Percentiles rank a stretch among this genome's conserved stretches.
Conservation (phyloP, 2,888 invertebrate species). For the Ectobius pallidus region DNA sequence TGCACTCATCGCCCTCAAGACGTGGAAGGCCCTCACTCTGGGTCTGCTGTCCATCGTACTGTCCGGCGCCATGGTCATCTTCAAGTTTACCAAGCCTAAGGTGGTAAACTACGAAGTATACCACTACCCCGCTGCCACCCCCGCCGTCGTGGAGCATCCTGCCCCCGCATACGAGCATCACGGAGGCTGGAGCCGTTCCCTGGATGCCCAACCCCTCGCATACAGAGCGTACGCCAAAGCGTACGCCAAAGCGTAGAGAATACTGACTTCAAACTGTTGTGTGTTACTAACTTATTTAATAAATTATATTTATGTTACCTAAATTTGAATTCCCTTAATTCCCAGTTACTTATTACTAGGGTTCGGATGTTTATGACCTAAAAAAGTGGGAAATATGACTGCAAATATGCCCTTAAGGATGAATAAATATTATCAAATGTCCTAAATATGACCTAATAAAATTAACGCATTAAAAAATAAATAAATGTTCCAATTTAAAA, state of each 20-base stretch:
- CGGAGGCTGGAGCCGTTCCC: conserved; percentile 68
- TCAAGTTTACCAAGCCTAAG: conserved; percentile 87
- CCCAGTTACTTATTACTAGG: too few relatives aligned
- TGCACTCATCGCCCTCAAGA: conserved; percentile 83
- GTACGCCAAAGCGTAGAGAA: background rate
- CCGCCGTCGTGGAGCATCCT: conserved; percentile 42
- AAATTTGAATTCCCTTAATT: too few relatives aligned
- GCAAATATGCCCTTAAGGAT: background rate
- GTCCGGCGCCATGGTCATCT: conserved; percentile 84
- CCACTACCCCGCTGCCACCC: conserved; percentile 66
- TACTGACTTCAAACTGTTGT: too few relatives aligned
- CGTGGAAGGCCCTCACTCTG: conserved; percentile 88
- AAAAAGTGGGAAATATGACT: too few relatives aligned
- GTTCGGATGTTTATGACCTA: too few relatives aligned
- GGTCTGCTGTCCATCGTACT: conserved; percentile 83
- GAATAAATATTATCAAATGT: too few relatives aligned
- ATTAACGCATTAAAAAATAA: too few relatives aligned
- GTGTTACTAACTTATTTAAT: conserved; percentile 1
- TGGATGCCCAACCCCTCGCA: conserved; percentile 65
- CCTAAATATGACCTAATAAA: too few relatives aligned
- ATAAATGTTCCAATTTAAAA: too few relatives aligned
- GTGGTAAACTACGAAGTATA: conserved; percentile 80
- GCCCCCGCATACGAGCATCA: conserved; percentile 40
- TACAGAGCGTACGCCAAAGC: conserved; percentile 57
- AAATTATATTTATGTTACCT: conserved; percentile 8